Base-by-base conservation (phyloP, 1,140 invertebrate species). In the Trichoplusia ni region DNA sequence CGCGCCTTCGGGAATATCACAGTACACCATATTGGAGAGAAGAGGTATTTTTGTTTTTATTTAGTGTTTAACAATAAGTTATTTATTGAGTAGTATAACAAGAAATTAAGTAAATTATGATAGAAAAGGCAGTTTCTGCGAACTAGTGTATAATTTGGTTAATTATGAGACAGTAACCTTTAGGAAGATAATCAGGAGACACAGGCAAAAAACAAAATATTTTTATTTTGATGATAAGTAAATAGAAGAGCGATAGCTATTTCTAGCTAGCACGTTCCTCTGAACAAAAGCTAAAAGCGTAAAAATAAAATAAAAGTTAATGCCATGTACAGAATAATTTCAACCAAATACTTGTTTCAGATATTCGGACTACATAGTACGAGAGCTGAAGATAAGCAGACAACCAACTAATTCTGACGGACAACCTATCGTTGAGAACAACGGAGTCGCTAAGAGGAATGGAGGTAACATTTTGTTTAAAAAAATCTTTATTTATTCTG, bases 311-410 rank as follows among this genome's bases (percentile, higher is more conserved):
- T 63, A 11, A 16, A 29, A n/a, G 9, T 38, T 38, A 8, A 16
- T 14, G 8, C 16, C 5, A 62, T n/a, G n/a, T n/a, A n/a, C n/a
- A n/a, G n/a, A n/a, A n/a, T n/a, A n/a, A n/a, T n/a, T n/a, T n/a
- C n/a, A n/a, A n/a, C n/a, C n/a, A 14, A 21, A 13, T 61, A 27
- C 58, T 60, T 60, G 8, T 79, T 80, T 13, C 69, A 91, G 90
- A 54, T 95, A 93, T 81, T 94, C 94, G 23, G 96, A 97, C 87
- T 97, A 96, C 76, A 94, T 97, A 63, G 93, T 97, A 5, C 89
- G 96, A 9, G 95, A 96, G 69, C 81, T 97, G 25, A 95, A 94
- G 75, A 93, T 95, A 80, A 84, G 76, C 0, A 91, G 91, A 46
- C 84, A 86, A 31, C 73, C 81, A 0, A 80, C 90, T 2, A 87